Conservation (phyloP, 2,113 vertebrate genomes). For the Lycaon pictus region DNA sequence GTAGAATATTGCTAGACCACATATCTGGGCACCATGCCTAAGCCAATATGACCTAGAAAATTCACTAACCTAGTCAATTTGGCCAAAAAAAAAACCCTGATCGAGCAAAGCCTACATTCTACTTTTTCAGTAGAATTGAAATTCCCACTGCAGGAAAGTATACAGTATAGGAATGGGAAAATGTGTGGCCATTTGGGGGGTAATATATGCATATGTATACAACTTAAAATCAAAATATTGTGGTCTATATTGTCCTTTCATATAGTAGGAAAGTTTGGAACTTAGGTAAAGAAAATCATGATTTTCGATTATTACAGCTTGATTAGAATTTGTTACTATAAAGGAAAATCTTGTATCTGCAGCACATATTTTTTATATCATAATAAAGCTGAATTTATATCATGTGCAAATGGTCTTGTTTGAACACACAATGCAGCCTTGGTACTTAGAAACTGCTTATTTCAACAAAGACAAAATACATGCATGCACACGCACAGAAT, state of each 20-base stretch:
- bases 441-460: background rate
- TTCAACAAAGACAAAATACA: background rate
- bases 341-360: background rate
- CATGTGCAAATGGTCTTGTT: background rate
- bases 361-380: background rate
- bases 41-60: background rate
- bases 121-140: background rate
- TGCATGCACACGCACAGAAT: background rate
- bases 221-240: background rate
- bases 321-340: background rate
- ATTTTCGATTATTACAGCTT: background rate
- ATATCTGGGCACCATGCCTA: background rate
- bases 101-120: background rate
- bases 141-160: background rate
- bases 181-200: background rate
- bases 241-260: background rate
- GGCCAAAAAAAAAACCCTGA: background rate
- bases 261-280: background rate
- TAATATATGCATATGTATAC: background rate
- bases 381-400: background rate
- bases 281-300: background rate
- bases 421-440: background rate
- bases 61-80: background rate
- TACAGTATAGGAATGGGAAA: background rate
- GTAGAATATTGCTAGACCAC: background rate